phyloP scores from a whole-genome alignment of 2,113 vertebrate species.

The Pseudopodoces humilis region DNA sequence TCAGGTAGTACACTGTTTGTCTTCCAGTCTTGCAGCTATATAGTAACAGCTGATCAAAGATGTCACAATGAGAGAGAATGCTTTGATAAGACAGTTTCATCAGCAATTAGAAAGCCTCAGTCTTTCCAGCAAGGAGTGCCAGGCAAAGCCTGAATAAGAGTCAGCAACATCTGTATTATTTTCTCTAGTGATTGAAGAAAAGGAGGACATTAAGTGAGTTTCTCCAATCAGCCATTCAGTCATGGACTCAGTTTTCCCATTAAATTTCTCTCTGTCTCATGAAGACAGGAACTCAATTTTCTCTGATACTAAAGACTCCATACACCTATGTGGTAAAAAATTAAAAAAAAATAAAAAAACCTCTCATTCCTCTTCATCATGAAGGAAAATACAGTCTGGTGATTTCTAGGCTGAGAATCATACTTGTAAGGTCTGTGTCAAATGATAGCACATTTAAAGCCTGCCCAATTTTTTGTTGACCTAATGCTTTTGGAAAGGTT shows the following conservation, averaged over 20 bases:
- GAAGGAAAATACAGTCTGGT: neutral
- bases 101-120: neutral
- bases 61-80: neutral
- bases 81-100: neutral
- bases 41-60: neutral
- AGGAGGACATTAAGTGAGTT: neutral
- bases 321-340: neutral
- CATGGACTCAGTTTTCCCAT: neutral
- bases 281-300: neutral
- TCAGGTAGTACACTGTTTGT: neutral
- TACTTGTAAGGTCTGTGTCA: neutral
- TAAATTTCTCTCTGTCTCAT: neutral
- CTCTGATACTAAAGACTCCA: neutral
- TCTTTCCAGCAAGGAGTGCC: neutral
- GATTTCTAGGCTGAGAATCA: neutral
- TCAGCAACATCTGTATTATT: neutral
- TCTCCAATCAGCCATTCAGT: neutral
- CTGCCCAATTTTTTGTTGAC: neutral
- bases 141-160: neutral
- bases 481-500: neutral
- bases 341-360: neutral
- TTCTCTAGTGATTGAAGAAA: neutral
- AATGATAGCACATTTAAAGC: neutral
- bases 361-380: neutral
- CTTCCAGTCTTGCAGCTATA: neutral